Base-by-base conservation (phyloP, 2,797 vertebrate genomes). In the Steatocranus sp. region DNA sequence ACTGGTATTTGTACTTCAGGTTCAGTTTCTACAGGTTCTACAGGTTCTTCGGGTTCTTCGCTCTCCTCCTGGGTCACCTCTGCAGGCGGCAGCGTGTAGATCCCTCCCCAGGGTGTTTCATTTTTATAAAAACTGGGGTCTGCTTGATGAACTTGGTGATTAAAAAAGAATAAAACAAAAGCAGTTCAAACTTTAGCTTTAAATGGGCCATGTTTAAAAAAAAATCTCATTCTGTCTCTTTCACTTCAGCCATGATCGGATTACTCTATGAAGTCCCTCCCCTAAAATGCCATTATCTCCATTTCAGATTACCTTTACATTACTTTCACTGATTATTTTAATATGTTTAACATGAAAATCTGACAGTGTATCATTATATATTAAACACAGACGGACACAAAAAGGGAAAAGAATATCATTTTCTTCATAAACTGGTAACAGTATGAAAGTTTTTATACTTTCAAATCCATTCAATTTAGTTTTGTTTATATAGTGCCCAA, bases 41-140 rank as follows among this genome's bases (percentile, higher is more conserved):
- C 32, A 1, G 17, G 2, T 12, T 36, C 36, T 38, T n/a, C 10
- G 0, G 50, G 20, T 2, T 70, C 8, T 27, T 70, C 9, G 11
- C 17, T 32, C 43, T 32, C 25, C 25, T 73, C 56, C 4, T 27
- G 5, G 1, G 8, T 4, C 3, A 6, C 8, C 38, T 32, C 32
- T 2, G 10, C 34, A 15, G 75, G 84, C 1, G 93, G 91, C 25
- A 94, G 83, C 23, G 0, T 81, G 78, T 92, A 93, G 86, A 94
- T 48, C 3, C 89, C 91, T 8, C 89, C 86, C 0, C 1, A 3
- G 3, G 80, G 89, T 1, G 6, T 46, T 46, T 76, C 34, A 6
- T 4, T 4, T 48, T 80, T 82, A 20, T 32, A 41, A 18, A 3
- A 30, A 5, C 2, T 1, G 11, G 2, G 23, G 12, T 3, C 0